Conservation (phyloP, 2,888 invertebrate species). For the Leptinotarsa haldemani region DNA sequence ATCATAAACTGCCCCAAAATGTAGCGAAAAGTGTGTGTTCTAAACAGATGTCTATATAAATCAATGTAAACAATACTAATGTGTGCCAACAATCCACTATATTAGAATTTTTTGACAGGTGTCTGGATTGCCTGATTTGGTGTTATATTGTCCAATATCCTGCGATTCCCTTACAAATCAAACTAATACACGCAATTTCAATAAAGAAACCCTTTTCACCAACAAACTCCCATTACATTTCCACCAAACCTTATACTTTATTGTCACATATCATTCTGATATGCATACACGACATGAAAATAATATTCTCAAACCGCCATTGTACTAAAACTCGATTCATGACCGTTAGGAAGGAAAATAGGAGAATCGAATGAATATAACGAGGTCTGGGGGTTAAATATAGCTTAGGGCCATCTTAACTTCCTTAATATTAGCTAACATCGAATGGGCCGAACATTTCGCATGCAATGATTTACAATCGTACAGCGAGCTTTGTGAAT, state of each 20-base stretch:
- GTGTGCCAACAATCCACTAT: too few relatives aligned
- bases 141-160: too few relatives aligned
- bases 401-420: slow-evolving; percentile 36
- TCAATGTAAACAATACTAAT: too few relatives aligned
- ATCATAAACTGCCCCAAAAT: too few relatives aligned
- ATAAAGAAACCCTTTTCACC: too few relatives aligned
- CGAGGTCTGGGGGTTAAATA: slow-evolving; percentile 43
- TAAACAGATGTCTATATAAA: too few relatives aligned
- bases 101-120: too few relatives aligned
- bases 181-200: too few relatives aligned
- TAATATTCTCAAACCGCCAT: slow-evolving; percentile 30
- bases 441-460: slow-evolving; percentile 53
- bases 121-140: too few relatives aligned
- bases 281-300: not conserved
- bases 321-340: slow-evolving; percentile 31
- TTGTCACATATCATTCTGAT: not conserved
- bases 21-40: too few relatives aligned
- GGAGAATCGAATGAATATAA: slow-evolving; percentile 41
- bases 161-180: too few relatives aligned
- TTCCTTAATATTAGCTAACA: slow-evolving; percentile 53
- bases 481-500: slow-evolving; percentile 38
- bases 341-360: slow-evolving; percentile 17
- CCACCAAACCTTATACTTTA: not conserved
- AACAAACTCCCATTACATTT: not conserved
- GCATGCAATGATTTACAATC: slow-evolving; percentile 51